Base-by-base conservation (phyloP, 23 tunicate species). In the Diplosoma virens region DNA sequence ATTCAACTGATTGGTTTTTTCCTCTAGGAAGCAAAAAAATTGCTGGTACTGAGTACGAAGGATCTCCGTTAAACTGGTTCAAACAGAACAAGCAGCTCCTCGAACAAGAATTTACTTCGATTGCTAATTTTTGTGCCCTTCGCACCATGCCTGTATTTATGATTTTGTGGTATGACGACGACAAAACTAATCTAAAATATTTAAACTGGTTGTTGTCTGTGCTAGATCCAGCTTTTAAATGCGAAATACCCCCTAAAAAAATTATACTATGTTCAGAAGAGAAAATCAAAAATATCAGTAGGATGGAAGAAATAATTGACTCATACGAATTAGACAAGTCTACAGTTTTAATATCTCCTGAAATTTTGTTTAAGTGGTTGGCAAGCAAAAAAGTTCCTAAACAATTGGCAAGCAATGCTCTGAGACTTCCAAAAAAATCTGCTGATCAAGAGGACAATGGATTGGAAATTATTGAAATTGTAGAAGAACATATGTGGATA, bases 1-100 rank as follows among this genome's bases (percentile, higher is more conserved):
- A 41, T 2, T 32, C 58, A 11, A 46, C 58, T 21, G 30, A 71
- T 26, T 71, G 77, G 77, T 45, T 71, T 4, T 71, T 71, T 71
- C 47, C 48, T 24, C 27, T 2, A 25, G 77, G 77, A 6, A 7
- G 45, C 27, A 14, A 16, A 6, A 33, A 46, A 1, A 23, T 20
- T 25, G 3, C 28, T 4, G 58, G 46, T 1, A 71, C 77, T 23
- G 0, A 41, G 1, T 41, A 41, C 27, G 18, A 22, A 11, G 58
- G 58, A 1, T 29, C 30, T 18, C 32, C 77, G 2, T 46, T 25
- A 20, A 41, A 37, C 11, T 71, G 77, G 77, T 33, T 25, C 11
- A 17, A 6, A 37, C 31, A 1, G 1, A 41, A 23, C 6, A 45
- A 71, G 27, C 25, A 5, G 21, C n/a, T 1, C 1, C 1, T 71